Conservation (phyloP, 2,113 vertebrate genomes). For the Cheirogaleus medius region DNA sequence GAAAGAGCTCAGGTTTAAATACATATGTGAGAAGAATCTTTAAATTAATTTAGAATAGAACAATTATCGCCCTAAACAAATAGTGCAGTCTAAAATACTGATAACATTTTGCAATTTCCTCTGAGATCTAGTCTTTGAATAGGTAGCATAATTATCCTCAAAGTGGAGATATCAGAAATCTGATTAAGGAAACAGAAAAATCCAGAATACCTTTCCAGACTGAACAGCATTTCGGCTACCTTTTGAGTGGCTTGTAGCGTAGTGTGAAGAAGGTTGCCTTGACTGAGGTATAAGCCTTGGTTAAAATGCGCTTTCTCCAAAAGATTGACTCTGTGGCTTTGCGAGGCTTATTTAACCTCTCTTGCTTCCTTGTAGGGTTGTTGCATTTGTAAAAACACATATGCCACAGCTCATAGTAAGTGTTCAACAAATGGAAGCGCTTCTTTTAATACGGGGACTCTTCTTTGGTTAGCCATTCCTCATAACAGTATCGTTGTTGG, state of each 20-base stretch:
- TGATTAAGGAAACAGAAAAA: not conserved
- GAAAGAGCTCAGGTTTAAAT: not conserved
- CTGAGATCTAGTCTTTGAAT: not conserved
- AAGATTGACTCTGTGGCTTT: not conserved
- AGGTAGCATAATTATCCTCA: not conserved
- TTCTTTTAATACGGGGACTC: accelerated
- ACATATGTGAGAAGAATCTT: not conserved
- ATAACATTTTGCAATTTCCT: not conserved
- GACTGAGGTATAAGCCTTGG: not conserved
- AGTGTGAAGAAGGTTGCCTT: not conserved
- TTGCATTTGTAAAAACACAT: too few species aligned
- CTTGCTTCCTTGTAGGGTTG: not conserved
- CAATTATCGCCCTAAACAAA: not conserved
- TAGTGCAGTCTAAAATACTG: not conserved
- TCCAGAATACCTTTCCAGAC: not conserved
- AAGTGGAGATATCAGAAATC: not conserved
- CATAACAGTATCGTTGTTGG: accelerated
- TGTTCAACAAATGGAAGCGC: not conserved
- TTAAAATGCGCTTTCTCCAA: not conserved
- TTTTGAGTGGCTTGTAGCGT: too few species aligned
- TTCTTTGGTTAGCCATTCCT: not conserved
- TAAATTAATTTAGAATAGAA: not conserved
- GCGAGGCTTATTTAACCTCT: not conserved
- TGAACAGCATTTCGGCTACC: not conserved
- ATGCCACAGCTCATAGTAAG: accelerated